Evolutionary conservation across 2,797 vertebrate species (phyloP).

Genomic region (Limosa lapponica): DNA sequence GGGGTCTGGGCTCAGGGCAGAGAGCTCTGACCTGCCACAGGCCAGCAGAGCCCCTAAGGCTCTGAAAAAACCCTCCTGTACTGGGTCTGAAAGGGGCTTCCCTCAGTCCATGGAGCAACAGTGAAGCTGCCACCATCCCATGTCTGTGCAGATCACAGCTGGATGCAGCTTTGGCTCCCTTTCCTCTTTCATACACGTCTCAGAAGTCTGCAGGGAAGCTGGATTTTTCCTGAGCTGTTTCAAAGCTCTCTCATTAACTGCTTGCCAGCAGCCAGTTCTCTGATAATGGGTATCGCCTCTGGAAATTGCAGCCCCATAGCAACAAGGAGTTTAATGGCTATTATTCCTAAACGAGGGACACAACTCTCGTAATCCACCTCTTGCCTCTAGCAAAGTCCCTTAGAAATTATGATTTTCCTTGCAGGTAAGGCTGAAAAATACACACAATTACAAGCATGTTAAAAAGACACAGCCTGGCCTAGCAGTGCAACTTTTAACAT

Average conservation of each 20-base stretch:
- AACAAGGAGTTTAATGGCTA: constrained; percentile 61
- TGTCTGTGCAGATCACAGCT: neutral
- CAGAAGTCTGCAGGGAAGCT: constrained; percentile 37
- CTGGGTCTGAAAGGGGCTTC: neutral
- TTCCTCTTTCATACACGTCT: neutral
- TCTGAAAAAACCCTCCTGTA: neutral
- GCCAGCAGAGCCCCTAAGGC: neutral
- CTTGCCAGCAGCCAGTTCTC: constrained; percentile 41
- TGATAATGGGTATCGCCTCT: constrained; percentile 38
- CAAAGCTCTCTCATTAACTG: constrained; percentile 54
- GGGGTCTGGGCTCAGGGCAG: too few species aligned
- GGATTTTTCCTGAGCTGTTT: neutral
- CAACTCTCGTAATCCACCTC: neutral
- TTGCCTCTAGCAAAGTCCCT: neutral
- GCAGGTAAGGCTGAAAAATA: neutral
- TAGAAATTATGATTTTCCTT: neutral
- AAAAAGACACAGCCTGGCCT: neutral
- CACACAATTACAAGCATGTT: neutral
- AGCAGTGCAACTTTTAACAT: neutral
- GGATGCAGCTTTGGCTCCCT: neutral
- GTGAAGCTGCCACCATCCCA: fast-evolving
- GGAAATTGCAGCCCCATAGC: constrained; percentile 63
- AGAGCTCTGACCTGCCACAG: neutral
- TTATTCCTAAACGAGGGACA: constrained; percentile 40
- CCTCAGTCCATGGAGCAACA: neutral